These are phyloP conservation scores for Eurosta solidaginis DNA, from an alignment of 1,140 invertebrate species.

Conservation along the genomic window DNA sequence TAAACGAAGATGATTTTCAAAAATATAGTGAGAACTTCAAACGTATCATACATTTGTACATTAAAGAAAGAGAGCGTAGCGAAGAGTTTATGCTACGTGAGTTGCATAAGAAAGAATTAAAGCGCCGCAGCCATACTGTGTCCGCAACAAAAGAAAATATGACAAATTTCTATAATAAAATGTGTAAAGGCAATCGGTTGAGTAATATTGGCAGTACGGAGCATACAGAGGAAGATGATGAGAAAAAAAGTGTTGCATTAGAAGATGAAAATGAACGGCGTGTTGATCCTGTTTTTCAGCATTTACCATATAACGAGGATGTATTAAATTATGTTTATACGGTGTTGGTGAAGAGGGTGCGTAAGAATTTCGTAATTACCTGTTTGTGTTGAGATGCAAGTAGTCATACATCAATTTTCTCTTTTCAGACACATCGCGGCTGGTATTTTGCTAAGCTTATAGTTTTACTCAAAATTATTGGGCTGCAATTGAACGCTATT, in stretches of 20 bases:
- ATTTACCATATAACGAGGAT: conserved; percentile 50
- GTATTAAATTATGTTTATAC: conserved; percentile 49
- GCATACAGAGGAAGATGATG: conserved; percentile 36
- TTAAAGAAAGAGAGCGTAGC: conserved; percentile 48
- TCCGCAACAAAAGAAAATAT: conserved; percentile 43
- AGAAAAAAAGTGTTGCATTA: not conserved
- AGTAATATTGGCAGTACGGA: conserved; percentile 56
- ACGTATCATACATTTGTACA: conserved; percentile 44
- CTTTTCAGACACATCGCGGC: conserved; percentile 44
- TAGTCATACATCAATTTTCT: not conserved
- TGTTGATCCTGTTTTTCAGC: conserved; percentile 54
- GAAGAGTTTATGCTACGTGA: conserved; percentile 47
- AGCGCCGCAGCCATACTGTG: conserved; percentile 42
- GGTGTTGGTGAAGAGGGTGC: conserved; percentile 46
- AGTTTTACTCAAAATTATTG: conserved; percentile 51
- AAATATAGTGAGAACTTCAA: conserved; percentile 42
- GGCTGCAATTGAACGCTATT: conserved; percentile 49
- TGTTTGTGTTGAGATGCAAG: not conserved
- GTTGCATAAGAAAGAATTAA: conserved; percentile 45
- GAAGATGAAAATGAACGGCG: conserved; percentile 45
- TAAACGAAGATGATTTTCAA: conserved; percentile 51
- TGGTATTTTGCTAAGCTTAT: conserved; percentile 57
- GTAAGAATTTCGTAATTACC: not conserved
- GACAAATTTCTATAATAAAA: conserved; percentile 48
- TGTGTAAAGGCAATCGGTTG: conserved; percentile 53